Percentiles rank a stretch among this genome's conserved stretches.
These are phyloP conservation scores for Bombus picipes DNA, from an alignment of 1,140 invertebrate species.

Conservation along the genomic window DNA sequence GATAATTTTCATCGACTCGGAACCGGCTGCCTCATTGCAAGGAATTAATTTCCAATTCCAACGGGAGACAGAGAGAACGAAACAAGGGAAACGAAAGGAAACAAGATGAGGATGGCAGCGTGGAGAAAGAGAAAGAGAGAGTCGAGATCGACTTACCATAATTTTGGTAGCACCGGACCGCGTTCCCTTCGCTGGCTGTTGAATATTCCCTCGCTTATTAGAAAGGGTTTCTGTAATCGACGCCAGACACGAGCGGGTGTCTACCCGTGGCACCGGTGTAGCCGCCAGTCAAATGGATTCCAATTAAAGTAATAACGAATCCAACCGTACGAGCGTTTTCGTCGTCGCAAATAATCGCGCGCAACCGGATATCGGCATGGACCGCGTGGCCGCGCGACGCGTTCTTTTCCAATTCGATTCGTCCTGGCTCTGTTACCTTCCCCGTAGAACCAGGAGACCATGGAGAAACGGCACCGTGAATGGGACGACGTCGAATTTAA, in stretches of 20 bases:
- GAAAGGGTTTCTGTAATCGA: slow-evolving; percentile 68
- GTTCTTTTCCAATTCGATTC: slow-evolving; percentile 15
- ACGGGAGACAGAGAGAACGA: neutral
- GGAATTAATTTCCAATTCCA: slow-evolving; percentile 66
- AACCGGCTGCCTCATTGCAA: slow-evolving; percentile 31
- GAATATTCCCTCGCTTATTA: slow-evolving; percentile 68
- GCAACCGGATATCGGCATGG: neutral
- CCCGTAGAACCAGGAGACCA: neutral
- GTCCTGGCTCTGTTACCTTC: neutral
- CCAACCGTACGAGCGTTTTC: slow-evolving; percentile 28
- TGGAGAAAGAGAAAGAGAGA: neutral
- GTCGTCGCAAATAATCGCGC: slow-evolving; percentile 46
- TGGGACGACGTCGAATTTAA: slow-evolving; percentile 40
- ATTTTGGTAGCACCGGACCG: slow-evolving; percentile 63
- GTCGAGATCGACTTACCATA: slow-evolving; percentile 63
- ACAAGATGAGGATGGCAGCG: neutral
- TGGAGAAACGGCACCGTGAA: slow-evolving; percentile 12
- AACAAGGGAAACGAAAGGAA: neutral
- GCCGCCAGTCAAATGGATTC: slow-evolving; percentile 56
- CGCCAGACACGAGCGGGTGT: slow-evolving; percentile 48
- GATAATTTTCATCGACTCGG: slow-evolving; percentile 57
- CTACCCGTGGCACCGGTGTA: slow-evolving; percentile 29
- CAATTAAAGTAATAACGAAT: slow-evolving; percentile 60
- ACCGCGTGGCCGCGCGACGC: slow-evolving; percentile 22
- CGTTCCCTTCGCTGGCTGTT: slow-evolving; percentile 61